Conservation (phyloP, 2,888 invertebrate species). For the Agrotis clavis region DNA sequence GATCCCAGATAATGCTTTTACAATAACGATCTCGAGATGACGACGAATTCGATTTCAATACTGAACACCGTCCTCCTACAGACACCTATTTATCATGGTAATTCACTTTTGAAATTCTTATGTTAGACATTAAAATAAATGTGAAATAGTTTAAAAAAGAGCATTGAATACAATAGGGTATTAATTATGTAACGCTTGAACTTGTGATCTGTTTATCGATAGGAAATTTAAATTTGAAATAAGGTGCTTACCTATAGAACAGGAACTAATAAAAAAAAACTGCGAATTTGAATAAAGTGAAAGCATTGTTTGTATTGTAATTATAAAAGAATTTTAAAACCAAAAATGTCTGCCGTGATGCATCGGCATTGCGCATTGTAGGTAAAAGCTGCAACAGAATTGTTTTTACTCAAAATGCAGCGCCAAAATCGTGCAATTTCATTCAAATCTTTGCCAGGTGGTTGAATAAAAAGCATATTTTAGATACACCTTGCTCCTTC, state of each 20-base stretch:
- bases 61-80: slow-evolving; percentile 69
- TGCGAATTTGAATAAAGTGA: slow-evolving; percentile 25
- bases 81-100: slow-evolving; percentile 76
- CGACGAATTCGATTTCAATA: slow-evolving; percentile 85
- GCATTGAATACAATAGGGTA: slow-evolving; percentile 65
- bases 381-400: slow-evolving; percentile 64
- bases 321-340: slow-evolving; percentile 21
- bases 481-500: slow-evolving; percentile 77
- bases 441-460: slow-evolving; percentile 58
- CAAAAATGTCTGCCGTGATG: slow-evolving; percentile 10
- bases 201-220: slow-evolving; percentile 52
- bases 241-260: neutral
- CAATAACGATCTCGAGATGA: slow-evolving; percentile 86
- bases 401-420: slow-evolving; percentile 74
- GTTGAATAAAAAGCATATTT: slow-evolving; percentile 79
- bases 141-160: slow-evolving; percentile 48
- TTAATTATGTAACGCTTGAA: slow-evolving; percentile 61
- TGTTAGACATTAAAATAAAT: slow-evolving; percentile 70
- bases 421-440: slow-evolving; percentile 73
- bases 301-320: slow-evolving; percentile 10
- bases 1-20: slow-evolving; percentile 88
- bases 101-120: slow-evolving; percentile 67
- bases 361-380: slow-evolving; percentile 55
- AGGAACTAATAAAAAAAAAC: slow-evolving; percentile 10
- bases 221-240: slow-evolving; percentile 32